phyloP scores from a whole-genome alignment of 2,888 invertebrate species.

The Loripinus fragilis region DNA sequence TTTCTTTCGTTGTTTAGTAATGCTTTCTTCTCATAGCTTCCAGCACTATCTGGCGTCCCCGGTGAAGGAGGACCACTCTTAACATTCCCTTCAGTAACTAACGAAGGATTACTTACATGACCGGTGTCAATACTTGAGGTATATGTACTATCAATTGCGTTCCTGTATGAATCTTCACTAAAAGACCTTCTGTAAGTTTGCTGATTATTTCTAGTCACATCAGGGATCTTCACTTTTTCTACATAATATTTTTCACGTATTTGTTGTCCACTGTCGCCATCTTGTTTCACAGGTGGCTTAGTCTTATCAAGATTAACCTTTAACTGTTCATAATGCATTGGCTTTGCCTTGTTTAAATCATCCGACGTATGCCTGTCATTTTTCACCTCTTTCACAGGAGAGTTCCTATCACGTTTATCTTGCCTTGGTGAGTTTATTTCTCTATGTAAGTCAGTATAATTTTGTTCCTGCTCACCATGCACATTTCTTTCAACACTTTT shows the following conservation, averaged over 20 bases:
- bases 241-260: neutral
- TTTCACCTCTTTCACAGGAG: constrained; percentile 32
- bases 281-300: neutral
- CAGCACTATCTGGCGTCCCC: constrained; percentile 20
- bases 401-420: constrained; percentile 23
- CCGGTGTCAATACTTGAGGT: constrained; percentile 45
- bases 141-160: constrained; percentile 33
- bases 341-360: neutral
- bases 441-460: constrained; percentile 25
- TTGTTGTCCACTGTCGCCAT: neutral
- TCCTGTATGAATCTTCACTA: constrained; percentile 51
- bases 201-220: neutral
- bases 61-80: constrained; percentile 4
- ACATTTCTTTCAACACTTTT: neutral
- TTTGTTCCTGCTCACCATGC: neutral
- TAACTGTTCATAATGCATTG: neutral
- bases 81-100: constrained; percentile 24
- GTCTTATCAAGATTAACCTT: neutral
- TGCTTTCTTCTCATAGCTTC: constrained; percentile 20
- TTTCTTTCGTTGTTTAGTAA: constrained; percentile 52
- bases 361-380: constrained; percentile 15
- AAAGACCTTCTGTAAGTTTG: constrained; percentile 35
- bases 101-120: constrained; percentile 31
- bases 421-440: constrained; percentile 32
- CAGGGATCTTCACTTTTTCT: neutral